These are phyloP conservation scores for Rhagium mordax DNA, from an alignment of 2,888 invertebrate genomes.

Conservation along the genomic window DNA sequence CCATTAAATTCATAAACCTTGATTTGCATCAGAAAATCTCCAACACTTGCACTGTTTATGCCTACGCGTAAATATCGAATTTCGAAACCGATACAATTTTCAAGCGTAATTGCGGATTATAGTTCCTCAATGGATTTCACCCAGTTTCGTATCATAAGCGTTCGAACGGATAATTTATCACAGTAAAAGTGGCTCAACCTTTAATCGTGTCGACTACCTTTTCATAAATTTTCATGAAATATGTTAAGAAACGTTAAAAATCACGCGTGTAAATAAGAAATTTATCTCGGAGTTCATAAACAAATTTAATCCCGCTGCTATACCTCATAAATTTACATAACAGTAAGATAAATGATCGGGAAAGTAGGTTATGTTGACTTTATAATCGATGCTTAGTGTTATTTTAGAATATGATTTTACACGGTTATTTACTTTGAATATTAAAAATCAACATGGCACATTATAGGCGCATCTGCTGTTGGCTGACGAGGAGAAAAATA, in stretches of 20 bases:
- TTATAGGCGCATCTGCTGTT: not conserved
- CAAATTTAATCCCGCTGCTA: constrained; percentile 8
- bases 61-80: not conserved
- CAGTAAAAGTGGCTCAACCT: not conserved
- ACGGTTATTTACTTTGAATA: not conserved
- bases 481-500: not conserved
- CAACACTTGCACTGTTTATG: too few relatives aligned
- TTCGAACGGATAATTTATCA: not conserved
- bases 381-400: constrained; percentile 17
- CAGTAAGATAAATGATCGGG: not conserved
- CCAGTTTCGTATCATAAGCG: not conserved
- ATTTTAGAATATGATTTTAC: constrained; percentile 5
- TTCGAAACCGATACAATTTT: not conserved
- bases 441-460: not conserved
- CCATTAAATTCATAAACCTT: too few relatives aligned
- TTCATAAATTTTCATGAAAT: not conserved
- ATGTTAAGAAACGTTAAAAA: not conserved
- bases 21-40: too few relatives aligned
- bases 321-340: constrained; percentile 6
- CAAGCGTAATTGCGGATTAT: not conserved
- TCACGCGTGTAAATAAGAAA: not conserved
- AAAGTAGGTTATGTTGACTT: constrained; percentile 24
- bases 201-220: not conserved
- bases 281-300: constrained; percentile 1
- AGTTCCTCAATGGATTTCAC: too few relatives aligned